Evolutionary conservation across 64 coral and sea anemone genomes (phyloP), one percentile per base, ranked within the genome.

Genomic region (Hydrozoanthus tunicans): DNA sequence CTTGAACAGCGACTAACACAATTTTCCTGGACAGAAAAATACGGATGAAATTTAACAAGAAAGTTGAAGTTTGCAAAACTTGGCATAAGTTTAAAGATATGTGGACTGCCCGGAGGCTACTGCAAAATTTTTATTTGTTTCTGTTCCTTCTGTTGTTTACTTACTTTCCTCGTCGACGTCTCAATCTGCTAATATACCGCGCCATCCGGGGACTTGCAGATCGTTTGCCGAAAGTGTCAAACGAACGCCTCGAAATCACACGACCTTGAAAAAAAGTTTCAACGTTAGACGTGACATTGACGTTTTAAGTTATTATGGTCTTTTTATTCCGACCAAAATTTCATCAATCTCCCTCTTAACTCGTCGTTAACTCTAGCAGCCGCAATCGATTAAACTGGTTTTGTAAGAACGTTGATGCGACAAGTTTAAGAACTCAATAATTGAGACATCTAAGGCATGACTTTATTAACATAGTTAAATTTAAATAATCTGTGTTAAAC

Each of bases 1-100:
- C 75, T 90, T 90, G 75, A 79, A 90, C 89, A 79, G 89, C 76
- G 24, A 90, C 89, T 23, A 90, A 60, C 54, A 90, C 89, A 90
- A 90, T 90, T 90, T 90, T 90, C 76, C 89, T 90, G 51, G 5
- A 60, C n/a, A 90, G 51, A 78, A 90, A 90, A 74, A 11, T 7
- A 64, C 11, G 24, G 10, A 69, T 2, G n/a, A 72, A 7, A 17
- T 52, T 76, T 27, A 76, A 4, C 10, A 11, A 3, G 25, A 75
- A 76, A 1, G 0, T 1, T 43, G 32, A 43, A 43, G 32, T 43
- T 43, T 43, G 32, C 32, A 43, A 43, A 43, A 43, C 32, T 43
- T 43, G 32, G 32, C 32, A 43, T 43, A 43, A 43, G 32, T 43
- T 43, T 43, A 43, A 43, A 43, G 32, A 43, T 43, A 43, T 43